Conservation (phyloP, 2,888 invertebrate species). For the Mythimna impura region DNA sequence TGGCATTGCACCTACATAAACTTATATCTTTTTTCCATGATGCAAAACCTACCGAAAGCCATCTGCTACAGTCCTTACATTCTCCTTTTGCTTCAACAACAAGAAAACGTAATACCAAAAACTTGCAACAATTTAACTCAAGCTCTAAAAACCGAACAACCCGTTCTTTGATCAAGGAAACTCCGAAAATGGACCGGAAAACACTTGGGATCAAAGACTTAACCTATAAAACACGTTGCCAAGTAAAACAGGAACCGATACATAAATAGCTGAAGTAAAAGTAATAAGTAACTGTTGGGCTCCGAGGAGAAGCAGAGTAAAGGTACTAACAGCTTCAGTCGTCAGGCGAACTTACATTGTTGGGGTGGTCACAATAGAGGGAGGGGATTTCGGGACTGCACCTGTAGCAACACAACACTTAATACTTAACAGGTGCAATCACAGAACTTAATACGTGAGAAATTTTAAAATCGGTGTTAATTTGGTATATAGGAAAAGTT, state of each 20-base stretch:
- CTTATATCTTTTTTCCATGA: too few relatives aligned
- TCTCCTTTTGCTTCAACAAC: too few relatives aligned
- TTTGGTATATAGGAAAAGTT: too few relatives aligned
- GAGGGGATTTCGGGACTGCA: conserved; percentile 14
- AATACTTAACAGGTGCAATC: background rate
- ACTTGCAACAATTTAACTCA: background rate
- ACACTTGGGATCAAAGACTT: conserved; percentile 24
- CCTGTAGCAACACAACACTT: too few relatives aligned
- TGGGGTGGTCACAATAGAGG: conserved; percentile 19
- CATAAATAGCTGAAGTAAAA: conserved; percentile 53
- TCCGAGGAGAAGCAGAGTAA: conserved; percentile 18
- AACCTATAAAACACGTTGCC: conserved; percentile 32
- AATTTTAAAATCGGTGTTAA: too few relatives aligned
- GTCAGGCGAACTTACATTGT: conserved; percentile 33
- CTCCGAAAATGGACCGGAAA: conserved; percentile 22
- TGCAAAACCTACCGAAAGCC: too few relatives aligned
- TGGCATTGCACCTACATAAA: too few relatives aligned
- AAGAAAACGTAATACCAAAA: background rate
- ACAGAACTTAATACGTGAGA: too few relatives aligned
- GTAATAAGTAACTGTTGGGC: conserved; percentile 45
- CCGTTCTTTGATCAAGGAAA: conserved; percentile 35
- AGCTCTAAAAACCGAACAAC: background rate
- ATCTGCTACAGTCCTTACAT: too few relatives aligned
- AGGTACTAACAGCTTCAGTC: conserved; percentile 49
- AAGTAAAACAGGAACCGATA: conserved; percentile 39